Evolutionary conservation across 2,113 vertebrate species (phyloP).

Genomic region (Lontra canadensis): DNA sequence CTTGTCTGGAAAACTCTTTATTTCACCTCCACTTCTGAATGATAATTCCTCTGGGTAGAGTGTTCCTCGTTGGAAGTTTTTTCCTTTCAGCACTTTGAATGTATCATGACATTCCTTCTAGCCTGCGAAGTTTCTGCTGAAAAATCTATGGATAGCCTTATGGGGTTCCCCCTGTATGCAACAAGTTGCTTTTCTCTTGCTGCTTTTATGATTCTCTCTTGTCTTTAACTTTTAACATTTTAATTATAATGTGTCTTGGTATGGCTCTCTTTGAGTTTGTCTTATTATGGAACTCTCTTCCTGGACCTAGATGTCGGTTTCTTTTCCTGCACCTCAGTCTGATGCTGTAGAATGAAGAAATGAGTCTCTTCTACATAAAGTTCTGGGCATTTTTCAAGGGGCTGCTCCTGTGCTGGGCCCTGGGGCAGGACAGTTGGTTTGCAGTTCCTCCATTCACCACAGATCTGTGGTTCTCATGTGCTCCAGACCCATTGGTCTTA

Average conservation of each 20-base stretch:
- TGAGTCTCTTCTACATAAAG: background rate
- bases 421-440: background rate
- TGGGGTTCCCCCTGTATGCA: background rate
- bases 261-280: background rate
- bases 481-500: background rate
- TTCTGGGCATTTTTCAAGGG: background rate
- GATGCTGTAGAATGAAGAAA: background rate
- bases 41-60: background rate
- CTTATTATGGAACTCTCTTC: background rate
- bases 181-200: background rate
- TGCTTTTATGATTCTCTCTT: background rate
- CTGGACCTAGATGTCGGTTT: background rate
- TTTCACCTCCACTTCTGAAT: background rate
- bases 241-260: background rate
- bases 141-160: background rate
- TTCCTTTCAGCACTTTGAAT: background rate
- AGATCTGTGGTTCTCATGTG: background rate
- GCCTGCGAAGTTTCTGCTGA: background rate
- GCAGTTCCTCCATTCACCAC: background rate
- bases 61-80: background rate
- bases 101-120: background rate
- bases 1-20: background rate
- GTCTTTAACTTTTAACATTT: background rate
- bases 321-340: background rate
- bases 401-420: background rate